phyloP scores from a whole-genome alignment of 2,888 invertebrate genomes.

The Helobdella robusta region DNA sequence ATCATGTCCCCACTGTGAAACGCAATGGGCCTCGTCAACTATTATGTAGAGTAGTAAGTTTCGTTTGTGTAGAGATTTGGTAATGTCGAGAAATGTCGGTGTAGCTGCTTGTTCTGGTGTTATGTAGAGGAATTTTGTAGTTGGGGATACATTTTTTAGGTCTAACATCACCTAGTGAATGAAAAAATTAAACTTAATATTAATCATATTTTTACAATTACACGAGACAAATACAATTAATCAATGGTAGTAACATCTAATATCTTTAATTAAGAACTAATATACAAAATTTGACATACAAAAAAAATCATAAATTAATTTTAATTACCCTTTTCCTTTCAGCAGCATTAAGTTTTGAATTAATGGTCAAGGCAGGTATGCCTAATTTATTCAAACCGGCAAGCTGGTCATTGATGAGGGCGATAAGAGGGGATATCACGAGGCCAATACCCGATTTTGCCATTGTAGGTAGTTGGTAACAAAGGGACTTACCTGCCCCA shows the following conservation, averaged over 20 bases:
- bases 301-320: background rate
- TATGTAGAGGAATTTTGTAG: constrained; percentile 76
- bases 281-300: background rate
- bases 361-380: constrained; percentile 76
- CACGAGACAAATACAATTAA: background rate
- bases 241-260: background rate
- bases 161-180: constrained; percentile 58
- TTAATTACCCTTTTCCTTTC: constrained; percentile 58
- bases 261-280: background rate
- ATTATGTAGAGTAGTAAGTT: constrained; percentile 77
- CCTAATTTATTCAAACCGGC: constrained; percentile 69
- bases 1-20: constrained; percentile 98
- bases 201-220: background rate
- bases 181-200: background rate
- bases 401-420: constrained; percentile 88
- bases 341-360: constrained; percentile 73
- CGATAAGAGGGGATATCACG: constrained; percentile 88
- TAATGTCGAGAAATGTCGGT: constrained; percentile 51
- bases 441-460: constrained; percentile 62
- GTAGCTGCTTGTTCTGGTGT: constrained; percentile 93
- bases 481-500: constrained; percentile 86
- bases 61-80: constrained; percentile 63
- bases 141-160: constrained; percentile 64
- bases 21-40: constrained; percentile 72
- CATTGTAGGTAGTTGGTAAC: constrained; percentile 89